These are phyloP conservation scores for Ochropleura leucogaster DNA, from an alignment of 2,888 invertebrate genomes.

Conservation along the genomic window DNA sequence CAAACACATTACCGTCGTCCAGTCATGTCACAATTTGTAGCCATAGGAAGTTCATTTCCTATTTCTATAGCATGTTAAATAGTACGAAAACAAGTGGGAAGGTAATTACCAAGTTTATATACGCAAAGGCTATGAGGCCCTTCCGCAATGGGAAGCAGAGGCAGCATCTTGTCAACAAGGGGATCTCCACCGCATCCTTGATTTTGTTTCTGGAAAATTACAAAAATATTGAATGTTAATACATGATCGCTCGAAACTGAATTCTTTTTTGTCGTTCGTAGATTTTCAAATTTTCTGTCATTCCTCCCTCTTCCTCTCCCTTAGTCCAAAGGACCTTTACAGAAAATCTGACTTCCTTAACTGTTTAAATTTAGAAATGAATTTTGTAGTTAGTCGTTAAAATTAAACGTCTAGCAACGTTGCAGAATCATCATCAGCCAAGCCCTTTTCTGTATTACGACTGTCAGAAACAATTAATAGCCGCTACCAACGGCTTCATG, in stretches of 20 bases:
- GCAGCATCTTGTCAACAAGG: conserved; percentile 86
- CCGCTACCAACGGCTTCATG: too few species aligned
- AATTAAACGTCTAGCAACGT: neutral
- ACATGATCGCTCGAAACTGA: neutral
- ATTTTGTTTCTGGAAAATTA: conserved; percentile 83
- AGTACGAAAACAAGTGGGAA: neutral
- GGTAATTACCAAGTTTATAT: conserved; percentile 82
- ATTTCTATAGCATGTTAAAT: conserved; percentile 1
- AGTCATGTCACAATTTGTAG: conserved; percentile 3
- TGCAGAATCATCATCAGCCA: too few species aligned
- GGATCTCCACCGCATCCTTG: conserved; percentile 83
- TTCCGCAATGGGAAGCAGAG: conserved; percentile 85
- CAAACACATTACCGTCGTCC: conserved; percentile 9
- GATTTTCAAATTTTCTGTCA: neutral
- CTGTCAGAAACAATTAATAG: too few species aligned
- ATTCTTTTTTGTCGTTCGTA: neutral
- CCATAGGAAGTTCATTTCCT: conserved; percentile 18
- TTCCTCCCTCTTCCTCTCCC: too few species aligned
- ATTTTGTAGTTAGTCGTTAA: neutral
- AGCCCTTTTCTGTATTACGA: too few species aligned
- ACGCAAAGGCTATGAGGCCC: conserved; percentile 85
- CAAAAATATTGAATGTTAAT: neutral
- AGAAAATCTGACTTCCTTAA: neutral
- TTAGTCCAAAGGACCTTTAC: neutral
- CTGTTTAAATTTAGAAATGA: neutral